Percentiles rank a stretch among this genome's conserved stretches.
phyloP scores from a whole-genome alignment of 1,140 invertebrate species.

The Drosophila burlai region DNA sequence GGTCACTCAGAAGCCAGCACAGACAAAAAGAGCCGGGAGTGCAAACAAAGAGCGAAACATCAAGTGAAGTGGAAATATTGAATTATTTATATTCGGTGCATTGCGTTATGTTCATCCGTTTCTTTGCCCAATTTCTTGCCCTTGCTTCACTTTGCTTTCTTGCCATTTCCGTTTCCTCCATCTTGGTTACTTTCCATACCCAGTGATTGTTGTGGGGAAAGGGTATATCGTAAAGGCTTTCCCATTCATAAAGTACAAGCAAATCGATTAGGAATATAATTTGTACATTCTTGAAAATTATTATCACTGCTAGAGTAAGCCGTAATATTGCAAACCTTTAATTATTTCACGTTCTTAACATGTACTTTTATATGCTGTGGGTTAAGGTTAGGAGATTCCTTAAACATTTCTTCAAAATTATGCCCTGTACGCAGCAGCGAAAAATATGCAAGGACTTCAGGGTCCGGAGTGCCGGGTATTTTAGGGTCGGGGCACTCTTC shows the following conservation, averaged over 20 bases:
- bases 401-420: not conserved
- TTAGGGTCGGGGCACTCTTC: slow-evolving; percentile 8
- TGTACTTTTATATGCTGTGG: rapidly evolving
- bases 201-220: not conserved
- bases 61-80: slow-evolving; percentile 82
- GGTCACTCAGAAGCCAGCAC: slow-evolving; percentile 24
- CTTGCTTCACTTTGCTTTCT: slow-evolving; percentile 23
- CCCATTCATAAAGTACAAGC: too few species aligned
- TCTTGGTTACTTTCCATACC: slow-evolving; percentile 18
- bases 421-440: not conserved
- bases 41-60: slow-evolving; percentile 58
- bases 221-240: not conserved
- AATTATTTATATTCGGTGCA: slow-evolving; percentile 83
- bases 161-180: slow-evolving; percentile 55
- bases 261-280: not conserved
- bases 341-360: not conserved
- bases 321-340: too few species aligned
- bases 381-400: too few species aligned
- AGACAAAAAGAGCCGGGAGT: slow-evolving; percentile 44
- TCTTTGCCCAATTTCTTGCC: slow-evolving; percentile 22
- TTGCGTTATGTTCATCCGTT: slow-evolving; percentile 76
- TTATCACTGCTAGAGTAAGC: too few species aligned
- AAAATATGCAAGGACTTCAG: not conserved
- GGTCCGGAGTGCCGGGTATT: not conserved
- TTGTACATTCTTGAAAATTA: not conserved